Base-by-base conservation (phyloP, 2,888 invertebrate species). In the Drosophila tanythrix region DNA sequence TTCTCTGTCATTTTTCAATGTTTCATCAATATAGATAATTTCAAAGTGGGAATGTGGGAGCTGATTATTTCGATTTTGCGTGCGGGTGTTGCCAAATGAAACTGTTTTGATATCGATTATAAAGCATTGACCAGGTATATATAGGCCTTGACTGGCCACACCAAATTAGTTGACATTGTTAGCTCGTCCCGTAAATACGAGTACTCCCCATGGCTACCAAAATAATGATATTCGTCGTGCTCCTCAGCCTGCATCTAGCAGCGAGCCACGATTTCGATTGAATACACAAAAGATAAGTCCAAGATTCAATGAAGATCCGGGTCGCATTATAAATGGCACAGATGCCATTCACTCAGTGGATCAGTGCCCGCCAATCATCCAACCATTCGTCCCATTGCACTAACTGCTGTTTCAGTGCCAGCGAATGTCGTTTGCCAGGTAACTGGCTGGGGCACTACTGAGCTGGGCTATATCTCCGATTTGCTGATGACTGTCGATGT, bases 371-470 rank as follows among this genome's bases (percentile, higher is more conserved):
- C 38, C 0, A 77, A 82, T 60, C 91, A 92, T 79, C 90, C 91
- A 2, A 89, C 91, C 0, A 83, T 92, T 2, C 78, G 82, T 0
- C 88, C 92, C 0, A 93, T 92, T 50, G 55, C 70, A 6, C 35
- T 93, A 10, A 86, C 74, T 21, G 69, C 69, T 7, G n/a, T 66
- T 3, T 18, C 64, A 0, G 50, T 84, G n/a, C 58, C 79, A 0
- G 67, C 48, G 21, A 88, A 76, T 3, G 79, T 82, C 2, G 40
- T 88, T 1, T 93, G 93, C 62, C 91, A 92, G 79, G 91, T 90
- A 18, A 92, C 92, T 7, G 93, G 93, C 2, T 93, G 93, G 93
- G 93, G 93, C 25, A 1, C 25, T 1, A 91, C 85, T 0, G 91
- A 92, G 76, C 10, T 40, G 67, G 89, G 84, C 3, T 69, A 59